These are phyloP conservation scores for Papilio elwesi DNA, from an alignment of 2,888 invertebrate species.

Conservation along the genomic window DNA sequence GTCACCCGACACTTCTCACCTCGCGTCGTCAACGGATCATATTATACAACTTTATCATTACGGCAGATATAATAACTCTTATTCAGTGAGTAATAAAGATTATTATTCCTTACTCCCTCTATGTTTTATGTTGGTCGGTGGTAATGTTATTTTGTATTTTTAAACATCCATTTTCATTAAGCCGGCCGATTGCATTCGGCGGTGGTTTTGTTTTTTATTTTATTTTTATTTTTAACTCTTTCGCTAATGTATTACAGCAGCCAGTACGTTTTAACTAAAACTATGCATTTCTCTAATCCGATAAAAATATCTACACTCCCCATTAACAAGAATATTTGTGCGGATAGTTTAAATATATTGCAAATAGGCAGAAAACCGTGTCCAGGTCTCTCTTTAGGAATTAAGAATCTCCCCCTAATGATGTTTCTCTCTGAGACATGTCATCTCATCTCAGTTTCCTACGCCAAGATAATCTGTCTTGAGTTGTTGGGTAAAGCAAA, in stretches of 20 bases:
- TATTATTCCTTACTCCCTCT: not conserved
- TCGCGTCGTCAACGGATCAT: conserved; percentile 41
- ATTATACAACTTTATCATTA: conserved; percentile 35
- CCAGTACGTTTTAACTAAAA: conserved; percentile 4
- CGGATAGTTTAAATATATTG: too few species aligned
- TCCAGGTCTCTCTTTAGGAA: too few species aligned
- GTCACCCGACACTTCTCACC: conserved; percentile 42
- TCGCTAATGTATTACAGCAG: conserved; percentile 22
- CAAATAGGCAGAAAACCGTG: too few species aligned
- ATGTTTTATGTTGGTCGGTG: not conserved
- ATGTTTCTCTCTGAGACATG: too few species aligned
- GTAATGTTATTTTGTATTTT: conserved; percentile 43
- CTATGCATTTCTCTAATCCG: conserved; percentile 1
- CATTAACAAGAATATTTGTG: not conserved
- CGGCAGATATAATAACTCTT: conserved; percentile 27
- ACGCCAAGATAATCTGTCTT: too few species aligned
- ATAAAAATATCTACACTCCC: not conserved
- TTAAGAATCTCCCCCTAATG: too few species aligned
- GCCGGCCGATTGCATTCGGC: conserved; percentile 40
- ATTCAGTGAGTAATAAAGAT: conserved; percentile 23
- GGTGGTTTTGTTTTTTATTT: conserved; percentile 32
- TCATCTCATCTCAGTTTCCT: too few species aligned
- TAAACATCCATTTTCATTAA: conserved; percentile 43
- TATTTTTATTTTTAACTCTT: conserved; percentile 25
- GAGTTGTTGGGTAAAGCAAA: too few species aligned